phyloP scores from a whole-genome alignment of 1,140 invertebrate species.

The Alviniconcha marisindica region DNA sequence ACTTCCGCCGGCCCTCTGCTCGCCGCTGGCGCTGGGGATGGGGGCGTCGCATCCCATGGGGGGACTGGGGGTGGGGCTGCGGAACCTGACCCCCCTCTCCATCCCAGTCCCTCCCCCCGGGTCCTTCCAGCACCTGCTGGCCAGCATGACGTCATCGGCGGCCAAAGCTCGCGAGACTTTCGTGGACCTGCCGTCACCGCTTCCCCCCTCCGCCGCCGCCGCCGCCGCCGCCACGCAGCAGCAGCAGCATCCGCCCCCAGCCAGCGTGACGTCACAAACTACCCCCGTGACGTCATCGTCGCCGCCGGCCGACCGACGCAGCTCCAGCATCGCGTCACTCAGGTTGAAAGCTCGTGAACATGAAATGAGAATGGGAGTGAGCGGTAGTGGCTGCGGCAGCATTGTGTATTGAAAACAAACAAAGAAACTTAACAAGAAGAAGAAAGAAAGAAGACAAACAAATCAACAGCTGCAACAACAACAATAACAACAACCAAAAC shows the following conservation, averaged over 20 bases:
- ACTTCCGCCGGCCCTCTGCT: slow-evolving; percentile 20
- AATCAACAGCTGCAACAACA: too few relatives aligned
- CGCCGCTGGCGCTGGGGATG: slow-evolving; percentile 40
- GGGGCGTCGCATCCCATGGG: not conserved
- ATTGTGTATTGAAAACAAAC: slow-evolving; percentile 41
- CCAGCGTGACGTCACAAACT: not conserved
- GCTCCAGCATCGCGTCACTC: slow-evolving; percentile 90
- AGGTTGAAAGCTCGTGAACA: slow-evolving; percentile 93
- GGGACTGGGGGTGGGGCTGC: slow-evolving; percentile 11
- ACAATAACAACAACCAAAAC: too few relatives aligned
- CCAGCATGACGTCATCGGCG: slow-evolving; percentile 82
- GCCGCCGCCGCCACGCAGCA: slow-evolving; percentile 18
- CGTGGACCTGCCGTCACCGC: slow-evolving; percentile 67
- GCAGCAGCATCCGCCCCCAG: not conserved
- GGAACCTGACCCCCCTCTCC: slow-evolving; percentile 61
- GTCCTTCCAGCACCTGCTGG: slow-evolving; percentile 90
- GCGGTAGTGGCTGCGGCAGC: slow-evolving; percentile 26
- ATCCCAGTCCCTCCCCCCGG: slow-evolving; percentile 73
- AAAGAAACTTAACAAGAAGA: not conserved
- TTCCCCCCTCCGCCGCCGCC: slow-evolving; percentile 76
- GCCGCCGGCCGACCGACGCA: slow-evolving; percentile 81
- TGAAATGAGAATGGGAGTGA: slow-evolving; percentile 84
- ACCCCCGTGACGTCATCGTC: slow-evolving; percentile 46
- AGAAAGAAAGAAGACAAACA: not conserved
- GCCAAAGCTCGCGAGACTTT: slow-evolving; percentile 79